phyloP scores from a whole-genome alignment of 2,888 invertebrate genomes.

The Drosophila nr. perissopoda region DNA sequence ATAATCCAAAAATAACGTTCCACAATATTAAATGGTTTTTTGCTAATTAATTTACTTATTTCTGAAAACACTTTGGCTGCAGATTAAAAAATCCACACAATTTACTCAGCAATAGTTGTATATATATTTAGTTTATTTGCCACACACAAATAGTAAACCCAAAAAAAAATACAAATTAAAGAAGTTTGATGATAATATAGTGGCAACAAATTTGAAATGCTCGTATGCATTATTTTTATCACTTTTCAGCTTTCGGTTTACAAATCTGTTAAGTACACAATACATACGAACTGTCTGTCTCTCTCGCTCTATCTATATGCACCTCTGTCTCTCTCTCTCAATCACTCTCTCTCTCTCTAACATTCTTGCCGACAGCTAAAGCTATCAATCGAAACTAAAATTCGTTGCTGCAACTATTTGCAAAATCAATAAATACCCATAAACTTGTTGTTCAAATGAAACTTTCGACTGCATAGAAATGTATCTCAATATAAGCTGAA shows the following conservation, averaged over 20 bases:
- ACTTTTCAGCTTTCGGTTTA: conserved; percentile 34
- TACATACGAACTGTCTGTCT: conserved; percentile 3
- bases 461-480: conserved; percentile 42
- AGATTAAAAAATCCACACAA: neutral
- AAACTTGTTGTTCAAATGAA: conserved; percentile 64
- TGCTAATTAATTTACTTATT: neutral
- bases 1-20: neutral
- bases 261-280: conserved; percentile 47
- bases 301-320: neutral
- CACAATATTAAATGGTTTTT: neutral
- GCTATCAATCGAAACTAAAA: conserved; percentile 69
- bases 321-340: neutral
- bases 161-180: conserved; percentile 4
- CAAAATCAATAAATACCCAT: conserved; percentile 78
- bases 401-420: conserved; percentile 61
- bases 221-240: conserved; percentile 29
- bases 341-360: neutral
- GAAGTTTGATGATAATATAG: neutral
- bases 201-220: conserved; percentile 5
- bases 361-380: conserved; percentile 20
- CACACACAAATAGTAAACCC: conserved; percentile 2
- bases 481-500: conserved; percentile 45
- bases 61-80: neutral
- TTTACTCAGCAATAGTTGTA: neutral
- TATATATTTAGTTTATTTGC: neutral